These are phyloP conservation scores for Hydrozoanthus gracilis DNA, from an alignment of 92 coral and sea anemone species.

Conservation along the genomic window DNA sequence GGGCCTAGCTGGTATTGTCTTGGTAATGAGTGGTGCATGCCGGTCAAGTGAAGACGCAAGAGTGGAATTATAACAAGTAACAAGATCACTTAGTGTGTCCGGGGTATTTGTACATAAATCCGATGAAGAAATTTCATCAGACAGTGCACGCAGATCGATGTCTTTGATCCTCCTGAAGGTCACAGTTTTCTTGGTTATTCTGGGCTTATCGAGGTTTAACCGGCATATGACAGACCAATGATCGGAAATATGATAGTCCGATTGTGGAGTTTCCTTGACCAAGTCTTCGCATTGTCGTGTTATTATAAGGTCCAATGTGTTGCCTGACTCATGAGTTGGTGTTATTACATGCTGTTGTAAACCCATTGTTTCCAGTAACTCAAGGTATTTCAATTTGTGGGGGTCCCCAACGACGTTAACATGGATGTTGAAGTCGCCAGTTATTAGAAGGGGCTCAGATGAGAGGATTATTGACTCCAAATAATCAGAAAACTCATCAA, in stretches of 20 bases:
- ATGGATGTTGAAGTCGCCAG: conserved; percentile 58
- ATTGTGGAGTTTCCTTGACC: conserved; percentile 56
- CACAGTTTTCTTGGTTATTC: conserved; percentile 42
- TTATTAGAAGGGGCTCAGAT: conserved; percentile 53
- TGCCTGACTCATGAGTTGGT: conserved; percentile 52
- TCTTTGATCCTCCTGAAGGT: conserved; percentile 48
- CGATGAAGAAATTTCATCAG: conserved; percentile 42
- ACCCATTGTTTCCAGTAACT: conserved; percentile 57
- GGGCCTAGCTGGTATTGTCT: conserved; percentile 37
- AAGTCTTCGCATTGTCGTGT: conserved; percentile 53
- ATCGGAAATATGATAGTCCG: conserved; percentile 52
- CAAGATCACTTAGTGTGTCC: conserved; percentile 43
- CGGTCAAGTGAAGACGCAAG: conserved; percentile 50
- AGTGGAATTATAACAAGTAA: conserved; percentile 42
- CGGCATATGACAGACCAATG: conserved; percentile 36
- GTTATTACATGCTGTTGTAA: conserved; percentile 49
- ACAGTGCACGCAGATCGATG: conserved; percentile 32
- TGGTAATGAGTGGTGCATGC: conserved; percentile 38
- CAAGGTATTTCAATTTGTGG: conserved; percentile 40
- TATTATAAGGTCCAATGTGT: conserved; percentile 55
- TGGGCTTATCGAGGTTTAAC: conserved; percentile 30
- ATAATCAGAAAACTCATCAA: conserved; percentile 60
- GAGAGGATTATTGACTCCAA: conserved; percentile 47
- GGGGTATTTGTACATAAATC: conserved; percentile 47
- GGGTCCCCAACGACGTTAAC: conserved; percentile 49